Conservation (phyloP, 1,140 invertebrate species). For the Calephelis nemesis region DNA sequence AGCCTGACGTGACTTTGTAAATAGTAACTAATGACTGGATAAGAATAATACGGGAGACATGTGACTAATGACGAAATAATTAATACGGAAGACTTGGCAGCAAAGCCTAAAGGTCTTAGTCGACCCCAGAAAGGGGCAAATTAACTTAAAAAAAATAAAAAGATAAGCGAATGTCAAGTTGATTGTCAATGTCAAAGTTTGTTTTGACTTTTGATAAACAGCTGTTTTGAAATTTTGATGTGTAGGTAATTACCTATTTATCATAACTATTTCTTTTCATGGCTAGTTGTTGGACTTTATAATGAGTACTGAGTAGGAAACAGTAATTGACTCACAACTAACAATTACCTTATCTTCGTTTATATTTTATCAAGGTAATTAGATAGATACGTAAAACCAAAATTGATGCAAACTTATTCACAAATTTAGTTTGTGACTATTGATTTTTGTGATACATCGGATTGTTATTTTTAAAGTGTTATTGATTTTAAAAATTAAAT, state of each 20-base stretch:
- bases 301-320: not conserved
- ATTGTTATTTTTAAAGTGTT: not conserved
- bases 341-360: not conserved
- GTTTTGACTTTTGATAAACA: no score
- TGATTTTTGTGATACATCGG: not conserved
- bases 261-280: not conserved
- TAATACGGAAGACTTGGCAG: no score
- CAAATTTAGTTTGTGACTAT: not conserved
- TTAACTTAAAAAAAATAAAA: no score
- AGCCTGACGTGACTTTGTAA: no score
- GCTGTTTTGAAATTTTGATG: not conserved
- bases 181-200: no score
- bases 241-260: not conserved
- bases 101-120: no score
- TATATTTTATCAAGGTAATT: not conserved
- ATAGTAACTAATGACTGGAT: no score
- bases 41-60: no score
- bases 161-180: constrained; percentile 3
- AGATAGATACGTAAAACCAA: not conserved
- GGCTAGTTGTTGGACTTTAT: not conserved
- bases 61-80: no score
- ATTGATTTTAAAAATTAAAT: not conserved
- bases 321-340: not conserved
- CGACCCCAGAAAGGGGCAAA: no score
- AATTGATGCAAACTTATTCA: not conserved